Percentiles rank a stretch among this genome's conserved stretches.
These are phyloP conservation scores for Cheilosia impressa DNA, from an alignment of 2,888 invertebrate genomes.

Conservation along the genomic window DNA sequence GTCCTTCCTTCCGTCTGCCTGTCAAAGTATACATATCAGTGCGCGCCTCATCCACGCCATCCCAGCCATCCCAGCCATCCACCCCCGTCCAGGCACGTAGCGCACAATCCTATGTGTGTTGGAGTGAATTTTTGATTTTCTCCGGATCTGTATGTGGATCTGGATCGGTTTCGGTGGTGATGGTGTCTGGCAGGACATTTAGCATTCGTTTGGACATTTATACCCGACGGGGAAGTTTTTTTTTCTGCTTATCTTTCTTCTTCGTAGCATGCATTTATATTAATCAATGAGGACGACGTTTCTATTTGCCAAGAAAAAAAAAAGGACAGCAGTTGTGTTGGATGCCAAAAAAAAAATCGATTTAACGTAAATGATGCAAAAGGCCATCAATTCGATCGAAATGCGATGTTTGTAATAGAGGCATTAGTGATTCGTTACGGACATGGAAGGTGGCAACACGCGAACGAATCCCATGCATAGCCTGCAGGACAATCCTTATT, in stretches of 20 bases:
- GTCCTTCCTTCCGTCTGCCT: constrained; percentile 60
- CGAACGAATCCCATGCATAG: neutral
- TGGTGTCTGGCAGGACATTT: constrained; percentile 65
- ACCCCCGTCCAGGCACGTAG: constrained; percentile 7
- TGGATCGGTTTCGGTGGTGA: constrained; percentile 3
- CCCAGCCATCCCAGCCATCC: neutral
- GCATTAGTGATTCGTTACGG: constrained; percentile 46
- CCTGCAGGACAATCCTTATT: constrained; percentile 31
- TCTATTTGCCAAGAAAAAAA: constrained; percentile 37
- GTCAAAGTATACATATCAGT: constrained; percentile 55
- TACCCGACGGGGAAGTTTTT: constrained; percentile 53
- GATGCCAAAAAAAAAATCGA: constrained; percentile 59
- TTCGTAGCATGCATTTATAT: constrained; percentile 67
- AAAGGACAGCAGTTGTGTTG: neutral
- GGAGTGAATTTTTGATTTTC: constrained; percentile 73
- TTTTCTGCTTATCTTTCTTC: constrained; percentile 42
- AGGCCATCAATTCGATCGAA: constrained; percentile 65
- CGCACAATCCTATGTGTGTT: constrained; percentile 15
- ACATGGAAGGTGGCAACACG: neutral
- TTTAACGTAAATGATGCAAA: constrained; percentile 69
- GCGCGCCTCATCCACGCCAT: constrained; percentile 29
- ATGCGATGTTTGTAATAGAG: constrained; percentile 64
- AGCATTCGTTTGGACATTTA: constrained; percentile 69
- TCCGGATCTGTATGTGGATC: neutral
- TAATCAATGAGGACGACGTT: constrained; percentile 63